A percentile compares a stretch with the other conserved stretches of the same genome.
Conservation (phyloP, 1,140 invertebrate genomes). For the Brachionus sp. region DNA sequence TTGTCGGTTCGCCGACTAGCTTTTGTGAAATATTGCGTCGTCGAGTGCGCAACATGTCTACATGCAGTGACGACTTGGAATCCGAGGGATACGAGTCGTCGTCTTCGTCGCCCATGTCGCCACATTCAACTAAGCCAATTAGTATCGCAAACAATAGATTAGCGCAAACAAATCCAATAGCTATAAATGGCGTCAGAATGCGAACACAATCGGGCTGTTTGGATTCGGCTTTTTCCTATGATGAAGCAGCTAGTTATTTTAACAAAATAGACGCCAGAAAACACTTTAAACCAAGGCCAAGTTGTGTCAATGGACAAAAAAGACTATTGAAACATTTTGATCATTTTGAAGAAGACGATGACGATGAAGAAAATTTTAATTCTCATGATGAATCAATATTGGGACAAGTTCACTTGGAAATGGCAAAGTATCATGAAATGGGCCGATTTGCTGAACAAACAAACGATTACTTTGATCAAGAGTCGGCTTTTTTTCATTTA, state of each 20-base stretch:
- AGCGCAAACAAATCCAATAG: background rate
- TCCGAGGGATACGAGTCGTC: constrained; percentile 47
- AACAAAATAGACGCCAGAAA: constrained; percentile 24
- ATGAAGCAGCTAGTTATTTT: constrained; percentile 31
- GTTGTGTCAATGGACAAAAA: background rate
- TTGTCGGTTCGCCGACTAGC: constrained; percentile 45
- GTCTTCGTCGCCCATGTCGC: constrained; percentile 29
- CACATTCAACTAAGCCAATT: background rate
- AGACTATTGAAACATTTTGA: background rate
- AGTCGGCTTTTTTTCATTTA: constrained; percentile 64
- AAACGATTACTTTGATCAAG: constrained; percentile 58
- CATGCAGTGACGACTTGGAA: constrained; percentile 43
- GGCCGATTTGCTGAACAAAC: constrained; percentile 59
- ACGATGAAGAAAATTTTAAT: background rate
- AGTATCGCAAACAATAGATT: background rate
- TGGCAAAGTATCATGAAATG: constrained; percentile 64
- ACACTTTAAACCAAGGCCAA: background rate
- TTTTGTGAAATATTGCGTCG: constrained; percentile 56
- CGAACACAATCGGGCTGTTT: constrained; percentile 21
- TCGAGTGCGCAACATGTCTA: constrained; percentile 53
- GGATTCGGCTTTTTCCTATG: constrained; percentile 31
- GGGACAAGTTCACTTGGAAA: constrained; percentile 63
- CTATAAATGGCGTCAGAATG: background rate
- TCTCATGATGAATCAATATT: constrained; percentile 45
- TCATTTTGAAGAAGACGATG: background rate